phyloP scores from a whole-genome alignment of 1,140 invertebrate species.

The Ctenoplectra terminalis region DNA sequence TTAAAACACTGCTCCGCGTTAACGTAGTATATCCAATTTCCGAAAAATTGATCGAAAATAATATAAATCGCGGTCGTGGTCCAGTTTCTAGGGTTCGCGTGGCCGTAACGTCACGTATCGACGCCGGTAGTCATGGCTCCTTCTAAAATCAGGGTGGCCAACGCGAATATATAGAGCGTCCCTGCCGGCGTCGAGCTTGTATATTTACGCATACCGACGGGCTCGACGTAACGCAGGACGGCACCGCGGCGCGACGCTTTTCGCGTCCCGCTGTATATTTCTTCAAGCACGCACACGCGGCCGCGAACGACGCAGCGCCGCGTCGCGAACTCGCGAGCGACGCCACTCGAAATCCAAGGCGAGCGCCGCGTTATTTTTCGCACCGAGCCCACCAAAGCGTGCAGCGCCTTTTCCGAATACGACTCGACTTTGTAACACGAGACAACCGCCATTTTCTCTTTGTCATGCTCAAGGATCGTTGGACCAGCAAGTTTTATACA shows the following conservation, averaged over 20 bases:
- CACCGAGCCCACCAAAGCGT: neutral
- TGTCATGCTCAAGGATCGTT: neutral
- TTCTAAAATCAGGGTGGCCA: constrained; percentile 69
- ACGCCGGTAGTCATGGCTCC: constrained; percentile 58
- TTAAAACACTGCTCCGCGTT: too few relatives aligned
- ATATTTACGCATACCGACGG: constrained; percentile 81
- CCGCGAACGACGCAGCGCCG: constrained; percentile 40
- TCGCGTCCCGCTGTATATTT: constrained; percentile 80
- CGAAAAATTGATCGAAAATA: too few relatives aligned
- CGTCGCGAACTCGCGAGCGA: constrained; percentile 41
- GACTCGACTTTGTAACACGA: constrained; percentile 29
- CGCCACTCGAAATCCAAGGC: constrained; percentile 60
- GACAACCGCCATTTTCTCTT: constrained; percentile 42
- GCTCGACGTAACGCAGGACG: constrained; percentile 80
- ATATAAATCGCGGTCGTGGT: constrained; percentile 10
- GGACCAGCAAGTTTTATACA: too few relatives aligned
- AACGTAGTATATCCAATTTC: too few relatives aligned
- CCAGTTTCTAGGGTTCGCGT: constrained; percentile 28
- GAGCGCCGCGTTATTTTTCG: constrained; percentile 63
- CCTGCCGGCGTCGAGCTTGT: constrained; percentile 69
- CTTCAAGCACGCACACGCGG: constrained; percentile 71
- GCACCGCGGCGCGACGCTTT: constrained; percentile 79
- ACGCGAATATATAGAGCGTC: constrained; percentile 60
- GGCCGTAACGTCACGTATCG: constrained; percentile 54
- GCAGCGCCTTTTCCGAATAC: constrained; percentile 22